Conservation (phyloP, 23 tunicate species). For the Trididemnum nubilum region DNA sequence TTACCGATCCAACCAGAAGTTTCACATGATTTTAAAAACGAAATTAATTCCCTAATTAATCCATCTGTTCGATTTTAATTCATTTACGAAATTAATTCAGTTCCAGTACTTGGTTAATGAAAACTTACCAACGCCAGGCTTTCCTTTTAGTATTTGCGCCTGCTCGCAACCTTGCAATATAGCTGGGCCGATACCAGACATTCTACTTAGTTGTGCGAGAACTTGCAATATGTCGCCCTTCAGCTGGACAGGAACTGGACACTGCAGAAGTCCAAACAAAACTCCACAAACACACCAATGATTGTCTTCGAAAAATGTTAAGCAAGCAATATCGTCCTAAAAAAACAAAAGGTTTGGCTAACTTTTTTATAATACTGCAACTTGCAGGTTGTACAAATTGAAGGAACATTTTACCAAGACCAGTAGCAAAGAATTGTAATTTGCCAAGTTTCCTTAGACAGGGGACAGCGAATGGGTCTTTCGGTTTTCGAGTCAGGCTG, state of each 20-base stretch:
- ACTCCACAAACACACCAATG: conserved; percentile 81
- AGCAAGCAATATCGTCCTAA: conserved; percentile 88
- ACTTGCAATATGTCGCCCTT: conserved; percentile 83
- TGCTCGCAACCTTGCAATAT: conserved; percentile 70
- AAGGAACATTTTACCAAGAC: too few species aligned
- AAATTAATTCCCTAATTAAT: too few species aligned
- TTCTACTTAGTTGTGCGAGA: conserved; percentile 62
- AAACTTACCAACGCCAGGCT: conserved; percentile 18
- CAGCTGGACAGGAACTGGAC: conserved; percentile 73
- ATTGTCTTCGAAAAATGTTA: conserved; percentile 63
- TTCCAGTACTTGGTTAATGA: too few species aligned
- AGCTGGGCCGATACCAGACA: conserved; percentile 64
- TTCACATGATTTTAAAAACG: too few species aligned
- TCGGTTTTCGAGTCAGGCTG: too few species aligned
- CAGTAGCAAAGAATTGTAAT: too few species aligned
- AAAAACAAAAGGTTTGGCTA: background rate
- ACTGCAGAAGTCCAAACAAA: conserved; percentile 83
- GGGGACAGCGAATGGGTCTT: too few species aligned
- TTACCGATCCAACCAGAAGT: too few species aligned
- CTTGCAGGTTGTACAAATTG: too few species aligned
- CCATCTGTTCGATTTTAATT: too few species aligned
- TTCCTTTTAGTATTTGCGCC: conserved; percentile 39
- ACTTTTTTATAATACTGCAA: background rate
- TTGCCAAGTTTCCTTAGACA: too few species aligned
- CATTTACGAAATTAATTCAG: too few species aligned